Conservation (phyloP, 2,888 invertebrate species). For the Ophraella communa region DNA sequence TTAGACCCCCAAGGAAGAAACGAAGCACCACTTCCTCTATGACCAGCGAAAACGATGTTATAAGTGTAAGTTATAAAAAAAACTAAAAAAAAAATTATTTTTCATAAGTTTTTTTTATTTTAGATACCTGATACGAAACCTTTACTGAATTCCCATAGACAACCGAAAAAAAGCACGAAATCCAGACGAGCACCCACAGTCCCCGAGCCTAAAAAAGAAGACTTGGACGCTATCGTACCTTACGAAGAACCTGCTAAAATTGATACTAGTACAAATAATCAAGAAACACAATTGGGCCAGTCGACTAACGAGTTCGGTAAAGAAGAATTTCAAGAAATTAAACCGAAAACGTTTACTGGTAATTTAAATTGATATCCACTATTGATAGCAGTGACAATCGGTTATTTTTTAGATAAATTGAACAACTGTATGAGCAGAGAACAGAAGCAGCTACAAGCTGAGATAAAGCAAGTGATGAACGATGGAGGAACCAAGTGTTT, state of each 20-base stretch:
- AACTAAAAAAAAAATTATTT: no score
- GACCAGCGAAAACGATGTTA: slow-evolving; percentile 67
- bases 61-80: slow-evolving; percentile 58
- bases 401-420: slow-evolving; percentile 59
- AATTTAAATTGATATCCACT: slow-evolving; percentile 2
- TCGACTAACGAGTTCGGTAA: slow-evolving; percentile 4
- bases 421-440: slow-evolving; percentile 60
- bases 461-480: slow-evolving; percentile 59
- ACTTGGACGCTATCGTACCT: slow-evolving; percentile 57
- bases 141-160: slow-evolving; percentile 59
- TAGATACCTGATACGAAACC: slow-evolving; percentile 53
- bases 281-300: not conserved
- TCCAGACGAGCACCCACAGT: slow-evolving; percentile 65
- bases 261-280: not conserved
- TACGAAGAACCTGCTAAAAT: slow-evolving; percentile 54
- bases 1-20: slow-evolving; percentile 79
- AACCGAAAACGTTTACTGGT: slow-evolving; percentile 62
- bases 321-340: slow-evolving; percentile 63
- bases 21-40: slow-evolving; percentile 68
- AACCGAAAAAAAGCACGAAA: slow-evolving; percentile 67
- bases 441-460: slow-evolving; percentile 61
- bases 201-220: slow-evolving; percentile 55
- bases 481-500: slow-evolving; percentile 55
- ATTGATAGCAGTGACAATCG: slow-evolving; percentile 60
- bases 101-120: no score